Evolutionary conservation across 2,888 invertebrate genomes (phyloP).

Genomic region (Carterocephalus palaemon): DNA sequence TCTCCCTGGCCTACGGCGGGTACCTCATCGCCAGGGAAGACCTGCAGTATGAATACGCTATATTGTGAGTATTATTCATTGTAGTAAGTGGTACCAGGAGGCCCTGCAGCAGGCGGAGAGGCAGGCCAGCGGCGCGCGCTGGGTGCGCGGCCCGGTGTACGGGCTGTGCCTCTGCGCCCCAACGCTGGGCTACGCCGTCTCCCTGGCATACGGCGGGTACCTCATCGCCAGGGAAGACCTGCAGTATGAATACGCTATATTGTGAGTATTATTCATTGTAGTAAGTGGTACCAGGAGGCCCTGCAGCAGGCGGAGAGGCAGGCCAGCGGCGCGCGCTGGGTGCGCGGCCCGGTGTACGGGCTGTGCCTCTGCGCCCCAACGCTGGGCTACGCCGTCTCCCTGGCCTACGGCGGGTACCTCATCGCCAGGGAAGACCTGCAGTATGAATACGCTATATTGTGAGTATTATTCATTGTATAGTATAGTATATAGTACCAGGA

Average conservation of each 20-base stretch:
- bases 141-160: constrained; percentile 82
- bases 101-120: constrained; percentile 62
- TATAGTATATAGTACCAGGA: constrained; percentile 57
- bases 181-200: constrained; percentile 84
- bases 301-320: constrained; percentile 56
- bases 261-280: constrained; percentile 65
- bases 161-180: constrained; percentile 84
- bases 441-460: constrained; percentile 84
- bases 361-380: constrained; percentile 84
- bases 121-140: constrained; percentile 62
- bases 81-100: constrained; percentile 63
- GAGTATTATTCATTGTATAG: constrained; percentile 41
- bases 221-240: constrained; percentile 81
- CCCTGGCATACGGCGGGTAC: constrained; percentile 84
- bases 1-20: constrained; percentile 85
- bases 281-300: constrained; percentile 69
- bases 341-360: constrained; percentile 84
- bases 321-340: constrained; percentile 63
- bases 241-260: constrained; percentile 82
- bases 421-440: constrained; percentile 80
- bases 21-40: constrained; percentile 81
- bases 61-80: constrained; percentile 75
- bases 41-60: constrained; percentile 81
- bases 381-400: constrained; percentile 83
- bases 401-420: constrained; percentile 85